Base-by-base conservation (phyloP, 2,113 vertebrate species). In the Oncorhynchus masou region DNA sequence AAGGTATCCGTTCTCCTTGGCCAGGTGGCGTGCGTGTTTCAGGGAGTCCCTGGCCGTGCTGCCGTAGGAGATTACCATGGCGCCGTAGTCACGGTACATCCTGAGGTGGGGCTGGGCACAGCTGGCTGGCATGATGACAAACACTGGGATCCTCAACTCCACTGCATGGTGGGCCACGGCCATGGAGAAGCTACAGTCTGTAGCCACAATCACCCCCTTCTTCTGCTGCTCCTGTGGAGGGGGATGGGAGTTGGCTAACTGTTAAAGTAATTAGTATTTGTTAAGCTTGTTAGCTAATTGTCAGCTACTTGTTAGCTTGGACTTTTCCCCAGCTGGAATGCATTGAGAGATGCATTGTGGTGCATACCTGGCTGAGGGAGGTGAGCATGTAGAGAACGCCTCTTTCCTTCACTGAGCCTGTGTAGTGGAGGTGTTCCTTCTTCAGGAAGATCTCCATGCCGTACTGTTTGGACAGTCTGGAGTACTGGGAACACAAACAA, bases 391-490 rank as follows among this genome's bases (percentile, higher is more conserved):
- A 92, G 68, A 95, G 83, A 1, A 93, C 96, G 64, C 96, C 95
- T 83, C 96, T 88, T 83, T 97, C 96, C 86, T 97, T 97, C 78
- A 95, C 95, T n/a, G 95, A 95, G 75, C 96, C 95, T 0, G 96
- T 97, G 87, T 96, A 96, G 77, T 97, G 95, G 24, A 97, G 94
- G 54, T 95, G 94, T 77, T 97, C 96, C 86, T 97, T 97, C 90
- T 97, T 97, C 85, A 97, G 86, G 86, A 94, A 97, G 83, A 97
- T 93, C 68, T 97, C 96, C 91, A 95, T 91, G n/a, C 96, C 96
- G 1, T 93, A 97, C 79, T 94, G 94, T 85, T 97, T 97, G 73
- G 96, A 97, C 68, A 97, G 86, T 81, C 96, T 95, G 82, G 96
- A 97, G 87, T 95, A 96, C 96, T 97, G 88, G 64, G 24, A 79